Conservation (phyloP, 92 coral and sea anemone species). For the Parazoanthus darwini region DNA sequence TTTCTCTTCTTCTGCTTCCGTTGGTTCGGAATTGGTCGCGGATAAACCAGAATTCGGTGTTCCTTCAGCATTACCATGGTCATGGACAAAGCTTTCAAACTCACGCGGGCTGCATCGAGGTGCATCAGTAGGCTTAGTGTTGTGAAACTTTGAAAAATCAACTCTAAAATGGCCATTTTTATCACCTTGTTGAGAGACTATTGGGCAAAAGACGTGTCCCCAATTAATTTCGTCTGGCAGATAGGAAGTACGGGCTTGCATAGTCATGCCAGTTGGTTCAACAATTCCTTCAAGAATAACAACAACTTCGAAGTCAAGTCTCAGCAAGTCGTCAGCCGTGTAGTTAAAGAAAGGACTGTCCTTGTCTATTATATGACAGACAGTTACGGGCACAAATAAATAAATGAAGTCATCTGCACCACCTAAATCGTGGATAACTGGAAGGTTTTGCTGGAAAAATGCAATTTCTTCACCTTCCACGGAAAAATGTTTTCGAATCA, state of each 20-base stretch:
- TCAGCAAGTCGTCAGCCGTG: conserved; percentile 60
- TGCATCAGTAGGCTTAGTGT: conserved; percentile 26
- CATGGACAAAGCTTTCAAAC: conserved; percentile 40
- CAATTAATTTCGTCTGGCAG: conserved; percentile 76
- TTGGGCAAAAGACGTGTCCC: conserved; percentile 71
- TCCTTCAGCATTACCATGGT: conserved; percentile 29
- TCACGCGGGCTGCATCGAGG: conserved; percentile 60
- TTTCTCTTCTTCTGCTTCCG: conserved; percentile 18
- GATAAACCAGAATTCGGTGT: neutral
- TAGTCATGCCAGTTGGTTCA: conserved; percentile 80
- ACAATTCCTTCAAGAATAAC: conserved; percentile 75
- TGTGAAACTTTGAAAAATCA: conserved; percentile 59
- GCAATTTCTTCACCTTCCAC: conserved; percentile 63
- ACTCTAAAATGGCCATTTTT: conserved; percentile 15
- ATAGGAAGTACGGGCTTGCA: conserved; percentile 82
- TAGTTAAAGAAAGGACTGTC: conserved; percentile 74
- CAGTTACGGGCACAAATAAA: conserved; percentile 63
- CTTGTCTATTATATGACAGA: conserved; percentile 73
- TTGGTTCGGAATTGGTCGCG: conserved; percentile 17
- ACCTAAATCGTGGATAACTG: conserved; percentile 49
- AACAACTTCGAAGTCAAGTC: conserved; percentile 61
- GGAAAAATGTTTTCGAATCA: conserved; percentile 60
- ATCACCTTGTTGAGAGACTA: conserved; percentile 48
- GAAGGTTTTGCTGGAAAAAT: conserved; percentile 58
- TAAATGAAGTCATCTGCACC: conserved; percentile 67